phyloP scores from a whole-genome alignment of 1,140 invertebrate species.

The Bombus vancouverensis region DNA sequence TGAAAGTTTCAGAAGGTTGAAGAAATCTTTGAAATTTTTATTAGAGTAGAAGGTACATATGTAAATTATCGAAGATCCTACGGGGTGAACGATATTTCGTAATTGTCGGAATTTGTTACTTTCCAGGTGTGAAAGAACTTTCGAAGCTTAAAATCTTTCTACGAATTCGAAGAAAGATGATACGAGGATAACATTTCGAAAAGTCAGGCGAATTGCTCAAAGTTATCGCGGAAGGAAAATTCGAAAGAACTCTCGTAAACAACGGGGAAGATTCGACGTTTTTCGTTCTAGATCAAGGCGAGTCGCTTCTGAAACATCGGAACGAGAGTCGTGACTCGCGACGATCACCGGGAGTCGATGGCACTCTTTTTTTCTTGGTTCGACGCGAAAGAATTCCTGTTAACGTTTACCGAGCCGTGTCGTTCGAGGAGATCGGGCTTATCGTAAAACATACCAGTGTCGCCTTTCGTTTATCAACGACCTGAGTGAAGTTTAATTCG shows the following conservation, averaged over 20 bases:
- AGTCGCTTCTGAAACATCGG: not conserved
- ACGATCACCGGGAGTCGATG: not conserved
- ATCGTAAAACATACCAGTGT: constrained; percentile 76
- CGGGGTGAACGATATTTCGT: not conserved
- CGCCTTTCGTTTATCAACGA: constrained; percentile 75
- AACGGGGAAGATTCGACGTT: too few species aligned
- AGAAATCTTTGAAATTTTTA: too few species aligned
- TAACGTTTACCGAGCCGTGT: constrained; percentile 33
- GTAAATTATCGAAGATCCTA: not conserved
- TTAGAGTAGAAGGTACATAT: too few species aligned
- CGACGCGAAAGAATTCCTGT: constrained; percentile 22
- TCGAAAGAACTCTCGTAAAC: too few species aligned
- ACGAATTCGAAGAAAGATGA: not conserved
- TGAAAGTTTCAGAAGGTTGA: too few species aligned
- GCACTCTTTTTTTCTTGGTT: not conserved
- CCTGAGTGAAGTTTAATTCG: constrained; percentile 67
- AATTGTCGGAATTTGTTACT: not conserved
- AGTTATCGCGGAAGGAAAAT: not conserved
- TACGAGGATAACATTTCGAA: not conserved
- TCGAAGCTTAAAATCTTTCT: not conserved
- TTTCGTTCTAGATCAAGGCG: too few species aligned
- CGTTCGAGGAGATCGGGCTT: constrained; percentile 61
- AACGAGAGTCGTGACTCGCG: not conserved
- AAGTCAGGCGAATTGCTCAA: not conserved
- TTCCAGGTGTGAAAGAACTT: too few species aligned